These are phyloP conservation scores for Zaprionus africanus DNA, from an alignment of 1,140 invertebrate genomes.

Conservation along the genomic window DNA sequence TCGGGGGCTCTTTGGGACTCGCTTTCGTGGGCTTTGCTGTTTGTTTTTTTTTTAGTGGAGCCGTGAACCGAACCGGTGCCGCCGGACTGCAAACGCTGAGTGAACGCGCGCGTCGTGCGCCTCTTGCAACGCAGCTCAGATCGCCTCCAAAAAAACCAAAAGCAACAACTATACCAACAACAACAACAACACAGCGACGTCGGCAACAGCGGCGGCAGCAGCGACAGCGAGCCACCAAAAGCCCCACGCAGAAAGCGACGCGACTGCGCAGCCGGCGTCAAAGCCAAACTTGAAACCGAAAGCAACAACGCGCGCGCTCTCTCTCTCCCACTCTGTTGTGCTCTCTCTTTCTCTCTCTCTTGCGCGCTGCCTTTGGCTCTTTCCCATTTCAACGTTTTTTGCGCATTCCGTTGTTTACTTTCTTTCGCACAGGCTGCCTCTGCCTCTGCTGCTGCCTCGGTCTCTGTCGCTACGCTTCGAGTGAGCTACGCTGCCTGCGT, in stretches of 20 bases:
- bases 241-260: conserved; percentile 52
- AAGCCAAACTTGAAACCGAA: conserved; percentile 56
- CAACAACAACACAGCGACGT: background rate
- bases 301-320: conserved; percentile 4
- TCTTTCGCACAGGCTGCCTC: conserved; percentile 69
- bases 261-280: conserved; percentile 61
- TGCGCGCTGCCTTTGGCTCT: conserved; percentile 15
- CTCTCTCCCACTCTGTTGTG: conserved; percentile 7
- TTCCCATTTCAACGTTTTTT: conserved; percentile 49
- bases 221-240: conserved; percentile 21
- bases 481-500: conserved; percentile 43
- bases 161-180: conserved; percentile 22
- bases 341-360: background rate
- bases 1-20: conserved; percentile 35
- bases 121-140: conserved; percentile 70
- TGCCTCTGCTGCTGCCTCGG: conserved; percentile 20
- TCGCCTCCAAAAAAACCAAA: conserved; percentile 46
- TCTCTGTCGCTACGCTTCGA: conserved; percentile 48
- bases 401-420: conserved; percentile 75
- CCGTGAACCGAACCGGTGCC: conserved; percentile 79
- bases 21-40: conserved; percentile 20
- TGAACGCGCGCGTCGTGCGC: conserved; percentile 75
- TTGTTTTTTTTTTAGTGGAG: conserved; percentile 43
- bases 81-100: conserved; percentile 79
- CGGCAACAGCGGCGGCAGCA: conserved; percentile 5